Base-by-base conservation (phyloP, 2,113 vertebrate species). In the Gymnogyps californianus region DNA sequence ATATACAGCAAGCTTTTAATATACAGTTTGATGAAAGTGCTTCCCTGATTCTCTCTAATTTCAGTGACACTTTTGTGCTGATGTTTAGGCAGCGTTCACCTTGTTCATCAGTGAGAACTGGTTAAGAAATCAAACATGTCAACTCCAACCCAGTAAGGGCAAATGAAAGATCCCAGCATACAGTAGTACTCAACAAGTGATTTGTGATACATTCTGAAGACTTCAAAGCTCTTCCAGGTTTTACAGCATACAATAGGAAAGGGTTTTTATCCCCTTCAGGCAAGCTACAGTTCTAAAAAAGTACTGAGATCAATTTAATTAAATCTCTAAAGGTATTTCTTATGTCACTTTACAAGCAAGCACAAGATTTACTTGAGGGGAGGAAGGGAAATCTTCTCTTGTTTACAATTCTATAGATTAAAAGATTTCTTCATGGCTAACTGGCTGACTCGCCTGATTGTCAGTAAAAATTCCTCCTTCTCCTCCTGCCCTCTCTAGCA, bases 271-370 rank as follows among this genome's bases (percentile, higher is more conserved):
- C 69, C 40, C 65, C 55, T 78, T 85, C 17, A 83, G 85, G 75
- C 47, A 71, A 79, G 70, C 58, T 91, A 64, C 55, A 84, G 18
- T 72, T 95, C 84, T 86, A 74, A 80, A 85, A 88, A 91, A 76
- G 64, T 74, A 77, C 64, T 80, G 58, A 95, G 88, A 96, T 75
- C 77, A 57, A 94, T 96, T 96, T 91, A 97, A 97, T 97, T 90
- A 78, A 80, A 85, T 81, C 10, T 91, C 95, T 89, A 95, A 96
- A 89, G 83, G 34, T 82, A 86, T 83, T 97, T 97, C 24, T 24
- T 62, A 49, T 90, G 91, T 96, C 78, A 51, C 31, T 44, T 78
- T 18, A 81, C 96, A 96, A 97, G 90, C 96, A 97, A 94, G 64
- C 80, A 29, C 47, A 62, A 47, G 64, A 80, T 78, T 93, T 83